phyloP scores from a whole-genome alignment of 1,140 invertebrate species.

The Panagrolaimus sp. region DNA sequence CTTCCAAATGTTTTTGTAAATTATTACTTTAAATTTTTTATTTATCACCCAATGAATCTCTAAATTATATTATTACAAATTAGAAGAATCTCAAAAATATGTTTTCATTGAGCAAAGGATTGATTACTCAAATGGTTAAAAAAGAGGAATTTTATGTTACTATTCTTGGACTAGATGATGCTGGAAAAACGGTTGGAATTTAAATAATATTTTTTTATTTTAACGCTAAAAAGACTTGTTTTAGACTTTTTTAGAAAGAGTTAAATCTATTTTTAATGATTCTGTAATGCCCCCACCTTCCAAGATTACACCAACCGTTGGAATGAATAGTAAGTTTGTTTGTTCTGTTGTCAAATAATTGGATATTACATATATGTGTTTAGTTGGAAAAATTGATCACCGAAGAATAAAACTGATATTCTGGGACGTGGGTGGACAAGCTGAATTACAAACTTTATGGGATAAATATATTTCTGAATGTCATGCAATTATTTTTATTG shows the following conservation, averaged over 20 bases:
- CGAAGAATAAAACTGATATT: constrained; percentile 85
- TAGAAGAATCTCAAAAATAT: constrained; percentile 64
- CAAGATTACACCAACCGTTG: constrained; percentile 93
- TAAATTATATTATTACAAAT: no score
- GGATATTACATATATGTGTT: constrained; percentile 15
- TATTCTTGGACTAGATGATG: constrained; percentile 94
- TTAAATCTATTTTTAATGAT: constrained; percentile 82
- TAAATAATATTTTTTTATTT: constrained; percentile 44
- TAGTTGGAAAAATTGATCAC: constrained; percentile 84
- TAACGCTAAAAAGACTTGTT: constrained; percentile 58
- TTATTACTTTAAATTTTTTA: no score
- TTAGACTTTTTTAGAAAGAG: constrained; percentile 89
- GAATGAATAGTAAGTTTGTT: constrained; percentile 72
- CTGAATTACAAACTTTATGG: constrained; percentile 91
- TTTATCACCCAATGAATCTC: no score
- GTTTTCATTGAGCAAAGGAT: constrained; percentile 89
- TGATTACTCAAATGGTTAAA: constrained; percentile 90
- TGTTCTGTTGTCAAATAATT: constrained; percentile 12
- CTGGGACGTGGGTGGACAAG: constrained; percentile 97
- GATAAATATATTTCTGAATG: constrained; percentile 99
- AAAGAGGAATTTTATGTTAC: constrained; percentile 96
- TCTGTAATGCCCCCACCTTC: constrained; percentile 69
- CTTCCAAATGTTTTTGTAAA: no score
- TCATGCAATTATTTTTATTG: constrained; percentile 93
- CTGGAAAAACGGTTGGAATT: constrained; percentile 85